These are phyloP conservation scores for Misgurnus anguillicaudatus DNA, from an alignment of 2,113 vertebrate genomes.

Conservation along the genomic window DNA sequence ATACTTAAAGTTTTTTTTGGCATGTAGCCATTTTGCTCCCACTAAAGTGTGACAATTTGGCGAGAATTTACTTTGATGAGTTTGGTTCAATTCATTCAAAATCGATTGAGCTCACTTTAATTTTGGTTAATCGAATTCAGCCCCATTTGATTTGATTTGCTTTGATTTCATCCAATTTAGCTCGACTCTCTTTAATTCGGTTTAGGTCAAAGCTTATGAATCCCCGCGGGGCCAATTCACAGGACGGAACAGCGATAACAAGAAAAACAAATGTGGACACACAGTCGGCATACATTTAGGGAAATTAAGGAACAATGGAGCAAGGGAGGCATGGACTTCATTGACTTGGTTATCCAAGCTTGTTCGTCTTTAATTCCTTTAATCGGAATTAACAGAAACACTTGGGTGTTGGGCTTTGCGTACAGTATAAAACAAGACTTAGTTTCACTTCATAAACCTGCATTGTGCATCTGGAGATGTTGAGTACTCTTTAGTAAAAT, in stretches of 20 bases:
- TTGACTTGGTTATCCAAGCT: not conserved
- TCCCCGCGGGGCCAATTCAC: not conserved
- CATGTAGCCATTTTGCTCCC: not conserved
- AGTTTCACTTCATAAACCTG: too few species aligned
- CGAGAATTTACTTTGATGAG: not conserved
- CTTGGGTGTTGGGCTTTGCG: too few species aligned
- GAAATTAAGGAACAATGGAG: not conserved
- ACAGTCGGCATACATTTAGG: constrained; percentile 16
- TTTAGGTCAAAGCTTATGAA: constrained; percentile 6
- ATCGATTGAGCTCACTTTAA: constrained; percentile 1
- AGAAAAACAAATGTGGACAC: constrained; percentile 22
- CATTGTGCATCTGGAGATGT: too few species aligned
- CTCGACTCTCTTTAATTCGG: not conserved
- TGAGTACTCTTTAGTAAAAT: too few species aligned
- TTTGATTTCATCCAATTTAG: not conserved
- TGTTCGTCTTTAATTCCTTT: too few species aligned
- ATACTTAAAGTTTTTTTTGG: too few species aligned
- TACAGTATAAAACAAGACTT: too few species aligned
- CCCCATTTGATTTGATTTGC: too few species aligned
- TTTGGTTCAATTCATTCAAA: not conserved
- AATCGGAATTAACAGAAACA: too few species aligned
- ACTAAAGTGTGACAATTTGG: not conserved
- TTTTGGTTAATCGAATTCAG: not conserved
- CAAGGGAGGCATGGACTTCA: not conserved
- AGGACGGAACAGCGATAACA: constrained; percentile 1